These are phyloP conservation scores for Drosophila erecta DNA, from an alignment of 1,140 invertebrate genomes.

Conservation along the genomic window DNA sequence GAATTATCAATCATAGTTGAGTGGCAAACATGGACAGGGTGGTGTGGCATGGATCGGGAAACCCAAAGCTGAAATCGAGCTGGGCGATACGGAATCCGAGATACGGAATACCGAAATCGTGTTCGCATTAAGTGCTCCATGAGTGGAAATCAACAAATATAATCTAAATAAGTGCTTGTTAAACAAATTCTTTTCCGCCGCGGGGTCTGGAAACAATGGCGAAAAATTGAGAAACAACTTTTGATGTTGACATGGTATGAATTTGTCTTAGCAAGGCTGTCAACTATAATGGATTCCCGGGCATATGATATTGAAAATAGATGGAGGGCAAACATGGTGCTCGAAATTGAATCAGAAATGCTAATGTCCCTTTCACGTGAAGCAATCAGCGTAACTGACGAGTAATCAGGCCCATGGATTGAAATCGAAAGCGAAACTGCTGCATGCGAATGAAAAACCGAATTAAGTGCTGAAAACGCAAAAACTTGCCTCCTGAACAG, in stretches of 20 bases:
- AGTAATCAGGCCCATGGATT: constrained; percentile 41
- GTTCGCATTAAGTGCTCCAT: constrained; percentile 72
- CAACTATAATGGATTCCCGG: constrained; percentile 75
- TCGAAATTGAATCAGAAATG: constrained; percentile 67
- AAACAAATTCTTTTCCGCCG: constrained; percentile 59
- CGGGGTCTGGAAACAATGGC: constrained; percentile 16
- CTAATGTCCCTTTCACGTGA: constrained; percentile 56
- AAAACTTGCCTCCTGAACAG: constrained; percentile 49
- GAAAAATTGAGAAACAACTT: constrained; percentile 16
- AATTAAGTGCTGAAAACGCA: constrained; percentile 43
- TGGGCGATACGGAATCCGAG: constrained; percentile 20
- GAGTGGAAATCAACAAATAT: constrained; percentile 83
- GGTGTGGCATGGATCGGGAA: neutral
- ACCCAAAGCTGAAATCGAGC: constrained; percentile 23
- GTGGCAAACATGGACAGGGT: constrained; percentile 60
- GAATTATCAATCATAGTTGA: constrained; percentile 80
- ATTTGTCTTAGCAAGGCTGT: constrained; percentile 67
- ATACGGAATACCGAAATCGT: constrained; percentile 22
- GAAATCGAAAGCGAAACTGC: constrained; percentile 41
- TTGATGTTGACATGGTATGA: constrained; percentile 60
- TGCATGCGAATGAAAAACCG: constrained; percentile 20
- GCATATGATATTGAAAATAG: constrained; percentile 38
- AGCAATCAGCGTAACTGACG: constrained; percentile 53
- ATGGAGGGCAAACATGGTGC: constrained; percentile 50
- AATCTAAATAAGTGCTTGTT: constrained; percentile 82